Percentiles rank a stretch among this genome's conserved stretches.
Conservation (phyloP, 2,888 invertebrate species). For the Sarcophaga rosellei region DNA sequence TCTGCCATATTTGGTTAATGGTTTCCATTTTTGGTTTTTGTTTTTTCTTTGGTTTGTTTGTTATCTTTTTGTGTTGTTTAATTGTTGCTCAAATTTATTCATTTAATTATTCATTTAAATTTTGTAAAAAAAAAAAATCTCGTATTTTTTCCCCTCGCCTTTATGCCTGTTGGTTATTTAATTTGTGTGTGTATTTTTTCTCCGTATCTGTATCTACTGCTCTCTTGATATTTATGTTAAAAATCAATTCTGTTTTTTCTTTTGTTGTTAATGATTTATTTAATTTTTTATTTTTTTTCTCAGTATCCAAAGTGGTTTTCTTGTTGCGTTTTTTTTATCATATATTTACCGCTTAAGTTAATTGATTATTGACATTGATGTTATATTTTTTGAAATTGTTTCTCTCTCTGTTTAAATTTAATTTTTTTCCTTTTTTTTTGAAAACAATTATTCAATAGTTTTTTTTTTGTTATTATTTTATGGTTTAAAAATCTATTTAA, state of each 20-base stretch:
- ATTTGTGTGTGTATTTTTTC: slow-evolving; percentile 4
- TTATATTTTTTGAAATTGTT: slow-evolving; percentile 33
- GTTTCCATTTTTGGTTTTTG: slow-evolving; percentile 2
- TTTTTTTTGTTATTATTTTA: slow-evolving; percentile 17
- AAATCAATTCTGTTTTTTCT: slow-evolving; percentile 33
- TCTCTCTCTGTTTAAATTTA: not conserved
- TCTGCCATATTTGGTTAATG: slow-evolving; percentile 20
- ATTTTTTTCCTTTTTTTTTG: not conserved
- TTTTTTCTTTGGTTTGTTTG: slow-evolving; percentile 18
- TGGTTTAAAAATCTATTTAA: slow-evolving; percentile 34
- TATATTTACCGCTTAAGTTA: slow-evolving; percentile 37
- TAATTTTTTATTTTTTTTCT: no score
- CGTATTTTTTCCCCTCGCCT: not conserved
- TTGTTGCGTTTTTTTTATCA: not conserved
- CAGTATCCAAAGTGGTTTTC: not conserved
- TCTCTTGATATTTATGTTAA: slow-evolving; percentile 32
- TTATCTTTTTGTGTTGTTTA: slow-evolving; percentile 18
- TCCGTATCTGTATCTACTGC: not conserved
- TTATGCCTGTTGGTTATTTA: slow-evolving; percentile 12
- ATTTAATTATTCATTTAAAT: slow-evolving; percentile 39
- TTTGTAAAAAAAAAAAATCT: not conserved
- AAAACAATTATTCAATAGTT: not conserved
- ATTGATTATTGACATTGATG: slow-evolving; percentile 56
- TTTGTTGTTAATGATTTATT: not conserved
- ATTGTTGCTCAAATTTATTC: slow-evolving; percentile 53